Evolutionary conservation across 2,797 vertebrate species (phyloP), one percentile per base, ranked within the genome.

Genomic region (Gobionotothen gibberifrons): DNA sequence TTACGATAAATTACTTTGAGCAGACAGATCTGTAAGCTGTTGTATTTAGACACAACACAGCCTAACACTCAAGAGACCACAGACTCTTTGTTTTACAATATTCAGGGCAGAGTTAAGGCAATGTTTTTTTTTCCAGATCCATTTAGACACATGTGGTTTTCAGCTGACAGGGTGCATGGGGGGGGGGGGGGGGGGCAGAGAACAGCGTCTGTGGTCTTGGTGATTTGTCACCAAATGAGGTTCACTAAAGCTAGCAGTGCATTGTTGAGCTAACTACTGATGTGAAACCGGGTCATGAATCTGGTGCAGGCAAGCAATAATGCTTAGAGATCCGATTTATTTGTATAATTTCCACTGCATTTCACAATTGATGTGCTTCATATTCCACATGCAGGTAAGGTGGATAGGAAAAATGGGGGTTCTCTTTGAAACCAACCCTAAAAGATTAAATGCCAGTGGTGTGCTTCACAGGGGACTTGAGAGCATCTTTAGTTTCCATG

Each of bases 211-310:
- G 80, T 54, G 78, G 83, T 73, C 80, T 86, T 90, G 90, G 90
- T 91, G 89, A 90, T 89, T 89, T 92, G 86, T 90, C 87, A 89
- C 88, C 84, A 81, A 88, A 84, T 82, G 72, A 78, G 82, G 81
- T 86, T 92, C 84, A 86, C 91, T 90, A 87, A 53, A 72, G 77
- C 62, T 79, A 85, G 67, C 80, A 74, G 68, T 71, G 75, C 76
- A 71, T 88, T 83, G 75, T 81, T 82, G 86, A 77, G 70, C 71
- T 72, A 89, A 82, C 87, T 79, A 80, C 79, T 82, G 89, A 84
- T 84, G 87, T 87, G 88, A 71, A 90, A 90, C 82, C 53, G 51
- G 82, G 82, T 82, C 61, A 75, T 86, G 83, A 89, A 87, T 90
- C 80, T 87, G 78, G 40, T 63, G 74, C 69, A 80, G 49, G 65